Percentiles rank a stretch among this genome's conserved stretches.
Conservation (phyloP, 2,797 vertebrate genomes). For the Rhynchonycteris naso region DNA sequence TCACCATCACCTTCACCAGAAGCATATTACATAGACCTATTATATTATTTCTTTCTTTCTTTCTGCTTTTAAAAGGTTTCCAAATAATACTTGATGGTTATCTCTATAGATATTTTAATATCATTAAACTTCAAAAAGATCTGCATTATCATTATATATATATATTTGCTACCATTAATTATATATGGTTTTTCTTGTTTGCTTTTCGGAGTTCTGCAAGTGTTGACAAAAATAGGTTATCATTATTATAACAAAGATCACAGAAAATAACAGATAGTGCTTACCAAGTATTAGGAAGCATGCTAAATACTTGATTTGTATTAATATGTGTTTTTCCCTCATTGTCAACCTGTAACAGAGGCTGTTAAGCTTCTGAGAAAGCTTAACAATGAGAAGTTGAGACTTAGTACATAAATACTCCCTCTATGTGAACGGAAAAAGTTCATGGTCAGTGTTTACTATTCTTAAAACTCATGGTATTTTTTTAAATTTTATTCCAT, state of each 20-base stretch:
- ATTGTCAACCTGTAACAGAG: not conserved
- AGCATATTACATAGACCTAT: not conserved
- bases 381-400: not conserved
- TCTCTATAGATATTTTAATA: conserved; percentile 28
- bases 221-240: not conserved
- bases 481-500: not conserved
- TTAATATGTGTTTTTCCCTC: not conserved
- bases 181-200: conserved; percentile 1
- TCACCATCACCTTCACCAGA: not conserved
- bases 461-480: not conserved
- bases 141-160: not conserved
- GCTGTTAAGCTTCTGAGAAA: conserved; percentile 18
- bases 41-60: not conserved
- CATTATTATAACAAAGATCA: conserved; percentile 23
- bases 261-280: not conserved
- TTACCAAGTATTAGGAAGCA: not conserved
- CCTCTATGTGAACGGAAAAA: not conserved
- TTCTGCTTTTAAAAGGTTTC: not conserved
- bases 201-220: conserved; percentile 15
- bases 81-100: not conserved
- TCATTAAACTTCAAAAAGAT: conserved; percentile 17
- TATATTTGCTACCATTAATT: not conserved
- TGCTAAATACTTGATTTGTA: not conserved
- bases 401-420: not conserved
- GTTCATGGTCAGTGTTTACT: not conserved